Conservation (phyloP, 2,888 invertebrate species). For the Amphipyra tragopoginis region DNA sequence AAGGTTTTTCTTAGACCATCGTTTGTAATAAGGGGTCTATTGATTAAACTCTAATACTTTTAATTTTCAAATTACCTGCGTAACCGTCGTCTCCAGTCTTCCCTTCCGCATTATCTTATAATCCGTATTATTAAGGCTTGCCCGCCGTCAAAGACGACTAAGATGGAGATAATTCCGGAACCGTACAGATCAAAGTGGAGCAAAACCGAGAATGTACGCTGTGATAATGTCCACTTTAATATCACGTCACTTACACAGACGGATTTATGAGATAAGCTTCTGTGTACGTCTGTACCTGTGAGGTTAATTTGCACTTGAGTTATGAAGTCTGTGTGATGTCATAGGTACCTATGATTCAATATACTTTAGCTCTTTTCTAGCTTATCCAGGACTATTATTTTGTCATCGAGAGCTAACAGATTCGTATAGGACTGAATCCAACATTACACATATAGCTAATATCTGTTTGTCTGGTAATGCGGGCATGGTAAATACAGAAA, state of each 20-base stretch:
- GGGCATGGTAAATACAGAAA: too few species aligned
- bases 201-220: conserved; percentile 12
- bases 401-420: too few species aligned
- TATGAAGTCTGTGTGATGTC: too few species aligned
- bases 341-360: too few species aligned
- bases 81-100: not conserved
- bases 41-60: not conserved
- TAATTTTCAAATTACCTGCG: conserved; percentile 5
- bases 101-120: conserved; percentile 1
- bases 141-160: conserved; percentile 25
- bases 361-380: too few species aligned
- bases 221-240: conserved; percentile 21
- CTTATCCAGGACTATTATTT: too few species aligned
- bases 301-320: not conserved
- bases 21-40: too few species aligned
- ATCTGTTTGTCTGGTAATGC: too few species aligned
- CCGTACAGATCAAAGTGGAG: conserved; percentile 33
- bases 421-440: too few species aligned
- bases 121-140: conserved; percentile 29
- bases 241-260: conserved; percentile 8
- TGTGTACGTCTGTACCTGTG: not conserved
- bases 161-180: conserved; percentile 38
- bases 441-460: too few species aligned
- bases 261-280: conserved; percentile 8
- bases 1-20: too few species aligned